Evolutionary conservation across 2,888 invertebrate genomes (phyloP).

Genomic region (Pelosia muscerda): DNA sequence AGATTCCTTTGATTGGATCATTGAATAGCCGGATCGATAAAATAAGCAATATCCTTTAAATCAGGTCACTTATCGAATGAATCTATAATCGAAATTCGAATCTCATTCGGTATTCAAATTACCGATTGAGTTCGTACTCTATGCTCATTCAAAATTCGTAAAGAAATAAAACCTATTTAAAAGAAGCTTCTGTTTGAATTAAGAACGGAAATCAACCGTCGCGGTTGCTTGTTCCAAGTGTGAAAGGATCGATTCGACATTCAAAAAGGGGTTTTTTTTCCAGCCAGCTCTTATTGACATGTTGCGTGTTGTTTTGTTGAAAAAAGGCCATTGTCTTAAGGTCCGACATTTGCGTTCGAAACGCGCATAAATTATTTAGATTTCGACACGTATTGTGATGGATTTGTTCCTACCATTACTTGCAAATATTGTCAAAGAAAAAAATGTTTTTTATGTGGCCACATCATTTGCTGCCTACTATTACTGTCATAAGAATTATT

Average conservation of each 20-base stretch:
- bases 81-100: constrained; percentile 84
- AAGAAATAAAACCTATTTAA: constrained; percentile 74
- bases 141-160: constrained; percentile 67
- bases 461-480: no score
- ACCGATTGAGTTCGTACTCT: constrained; percentile 77
- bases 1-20: constrained; percentile 68
- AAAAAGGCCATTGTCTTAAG: constrained; percentile 60
- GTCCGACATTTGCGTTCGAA: constrained; percentile 53
- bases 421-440: neutral
- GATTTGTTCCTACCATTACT: constrained; percentile 23
- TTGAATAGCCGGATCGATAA: constrained; percentile 77
- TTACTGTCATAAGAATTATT: no score
- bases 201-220: constrained; percentile 86
- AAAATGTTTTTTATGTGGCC: no score
- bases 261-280: constrained; percentile 74
- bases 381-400: constrained; percentile 42
- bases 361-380: constrained; percentile 48
- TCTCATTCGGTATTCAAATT: constrained; percentile 78
- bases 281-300: constrained; percentile 76
- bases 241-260: constrained; percentile 84
- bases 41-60: constrained; percentile 84
- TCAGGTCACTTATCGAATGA: constrained; percentile 86
- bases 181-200: constrained; percentile 82
- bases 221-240: constrained; percentile 82
- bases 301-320: constrained; percentile 70